Evolutionary conservation across 2,797 vertebrate species (phyloP).

Genomic region (Falco novaeseelandiae): DNA sequence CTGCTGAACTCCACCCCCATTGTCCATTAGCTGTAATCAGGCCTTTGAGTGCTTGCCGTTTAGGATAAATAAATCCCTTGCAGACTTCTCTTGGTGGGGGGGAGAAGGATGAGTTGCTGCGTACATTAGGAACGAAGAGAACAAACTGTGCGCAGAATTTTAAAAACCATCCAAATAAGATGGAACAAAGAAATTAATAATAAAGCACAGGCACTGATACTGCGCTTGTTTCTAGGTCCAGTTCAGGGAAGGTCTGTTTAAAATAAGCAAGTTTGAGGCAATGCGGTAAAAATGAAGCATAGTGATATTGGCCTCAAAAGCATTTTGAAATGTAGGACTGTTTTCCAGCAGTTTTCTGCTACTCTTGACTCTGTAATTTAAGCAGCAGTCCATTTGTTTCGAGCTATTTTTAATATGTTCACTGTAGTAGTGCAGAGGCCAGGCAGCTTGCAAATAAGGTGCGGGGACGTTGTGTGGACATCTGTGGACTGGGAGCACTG

Average conservation of each 20-base stretch:
- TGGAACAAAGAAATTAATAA: slow-evolving; percentile 1
- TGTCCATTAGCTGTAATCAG: neutral
- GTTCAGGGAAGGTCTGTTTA: neutral
- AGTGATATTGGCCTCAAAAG: neutral
- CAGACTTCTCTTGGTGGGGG: neutral
- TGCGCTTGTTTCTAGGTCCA: neutral
- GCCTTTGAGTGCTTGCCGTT: neutral
- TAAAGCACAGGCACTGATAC: neutral
- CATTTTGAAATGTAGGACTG: neutral
- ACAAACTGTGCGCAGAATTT: slow-evolving; percentile 46
- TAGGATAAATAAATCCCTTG: slow-evolving; percentile 22
- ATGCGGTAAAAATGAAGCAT: neutral
- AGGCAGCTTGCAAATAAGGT: neutral
- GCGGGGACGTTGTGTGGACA: neutral
- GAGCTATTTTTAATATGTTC: neutral
- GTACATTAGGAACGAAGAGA: neutral
- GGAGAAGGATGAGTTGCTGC: neutral
- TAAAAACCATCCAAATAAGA: slow-evolving; percentile 10
- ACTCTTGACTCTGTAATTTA: neutral
- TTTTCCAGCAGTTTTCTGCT: slow-evolving; percentile 21
- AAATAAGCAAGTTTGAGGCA: neutral
- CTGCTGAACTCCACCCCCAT: neutral
- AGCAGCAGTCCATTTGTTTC: neutral
- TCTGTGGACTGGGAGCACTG: neutral
- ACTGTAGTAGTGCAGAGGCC: neutral